These are phyloP conservation scores for Xyliphius kryptos DNA, from an alignment of 2,113 vertebrate genomes.

Conservation along the genomic window DNA sequence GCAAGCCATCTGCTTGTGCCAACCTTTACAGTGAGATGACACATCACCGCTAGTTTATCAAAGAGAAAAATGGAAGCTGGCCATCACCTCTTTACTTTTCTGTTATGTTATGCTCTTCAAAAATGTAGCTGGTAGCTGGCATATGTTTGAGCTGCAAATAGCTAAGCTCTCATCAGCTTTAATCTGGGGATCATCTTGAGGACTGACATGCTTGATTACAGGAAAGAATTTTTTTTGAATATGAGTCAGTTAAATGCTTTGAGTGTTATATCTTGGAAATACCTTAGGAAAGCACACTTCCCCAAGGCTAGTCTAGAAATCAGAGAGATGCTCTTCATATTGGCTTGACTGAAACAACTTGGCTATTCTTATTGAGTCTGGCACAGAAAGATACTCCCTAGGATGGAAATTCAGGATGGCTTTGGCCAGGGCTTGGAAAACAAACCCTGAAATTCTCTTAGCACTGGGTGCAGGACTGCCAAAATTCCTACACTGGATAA, in stretches of 20 bases:
- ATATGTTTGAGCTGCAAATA: slow-evolving; percentile 26
- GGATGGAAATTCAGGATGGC: slow-evolving; percentile 36
- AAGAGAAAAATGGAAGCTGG: slow-evolving; percentile 20
- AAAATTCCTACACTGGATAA: slow-evolving; percentile 45
- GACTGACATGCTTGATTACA: slow-evolving; percentile 30
- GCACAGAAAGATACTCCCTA: slow-evolving; percentile 19
- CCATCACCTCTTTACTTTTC: slow-evolving; percentile 29
- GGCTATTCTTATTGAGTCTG: slow-evolving; percentile 17
- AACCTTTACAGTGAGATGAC: slow-evolving; percentile 22
- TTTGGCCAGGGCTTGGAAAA: slow-evolving; percentile 34
- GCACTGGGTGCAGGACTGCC: slow-evolving; percentile 34
- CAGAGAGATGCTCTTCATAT: slow-evolving; percentile 19
- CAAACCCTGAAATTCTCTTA: slow-evolving; percentile 33
- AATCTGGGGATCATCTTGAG: neutral
- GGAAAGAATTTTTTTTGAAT: slow-evolving; percentile 20
- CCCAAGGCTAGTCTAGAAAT: slow-evolving; percentile 18
- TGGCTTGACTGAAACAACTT: slow-evolving; percentile 31
- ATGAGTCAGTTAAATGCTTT: slow-evolving; percentile 23
- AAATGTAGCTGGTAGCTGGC: slow-evolving; percentile 35
- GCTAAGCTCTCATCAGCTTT: slow-evolving; percentile 8
- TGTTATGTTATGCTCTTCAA: slow-evolving; percentile 20
- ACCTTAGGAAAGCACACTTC: slow-evolving; percentile 13
- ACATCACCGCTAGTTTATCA: slow-evolving; percentile 21
- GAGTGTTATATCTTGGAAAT: slow-evolving; percentile 11
- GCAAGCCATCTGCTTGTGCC: slow-evolving; percentile 34